These are phyloP conservation scores for Temnothorax longispinosus DNA, from an alignment of 1,140 invertebrate genomes.

Conservation along the genomic window DNA sequence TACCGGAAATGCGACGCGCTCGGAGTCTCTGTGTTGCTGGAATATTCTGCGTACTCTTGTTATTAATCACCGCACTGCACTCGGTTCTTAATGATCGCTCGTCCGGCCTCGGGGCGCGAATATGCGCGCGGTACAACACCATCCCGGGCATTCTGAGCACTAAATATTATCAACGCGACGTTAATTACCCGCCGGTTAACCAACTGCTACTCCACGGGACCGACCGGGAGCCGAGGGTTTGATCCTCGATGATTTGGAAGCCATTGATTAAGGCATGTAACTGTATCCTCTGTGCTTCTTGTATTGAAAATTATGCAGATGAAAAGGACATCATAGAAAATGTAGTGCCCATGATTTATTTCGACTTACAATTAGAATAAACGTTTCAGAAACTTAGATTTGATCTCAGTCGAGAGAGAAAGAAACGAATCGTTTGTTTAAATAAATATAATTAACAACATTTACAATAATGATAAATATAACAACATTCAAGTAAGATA, in stretches of 20 bases:
- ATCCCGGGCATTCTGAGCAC: conserved; percentile 27
- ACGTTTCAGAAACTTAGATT: background rate
- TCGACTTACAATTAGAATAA: background rate
- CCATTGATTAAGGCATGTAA: conserved; percentile 8
- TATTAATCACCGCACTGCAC: conserved; percentile 44
- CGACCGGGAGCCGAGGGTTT: background rate
- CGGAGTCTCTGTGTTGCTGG: conserved; percentile 32
- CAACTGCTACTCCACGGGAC: conserved; percentile 21
- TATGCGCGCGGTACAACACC: background rate
- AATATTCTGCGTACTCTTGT: conserved; percentile 55
- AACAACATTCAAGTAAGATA: background rate
- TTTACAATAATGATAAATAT: background rate
- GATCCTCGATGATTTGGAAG: conserved; percentile 59
- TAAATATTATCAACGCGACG: conserved; percentile 66
- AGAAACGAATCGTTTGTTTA: background rate
- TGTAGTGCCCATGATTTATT: background rate
- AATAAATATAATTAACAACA: background rate
- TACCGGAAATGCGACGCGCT: conserved; percentile 27
- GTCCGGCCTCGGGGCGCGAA: conserved; percentile 43
- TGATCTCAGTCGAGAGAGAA: too few species aligned
- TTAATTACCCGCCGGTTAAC: conserved; percentile 63
- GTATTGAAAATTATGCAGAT: background rate
- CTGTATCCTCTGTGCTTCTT: background rate
- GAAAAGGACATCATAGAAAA: background rate
- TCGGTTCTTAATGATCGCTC: conserved; percentile 67